Evolutionary conservation across 2,888 invertebrate genomes (phyloP), one percentile per base, ranked within the genome.

Genomic region (Meganola albula): DNA sequence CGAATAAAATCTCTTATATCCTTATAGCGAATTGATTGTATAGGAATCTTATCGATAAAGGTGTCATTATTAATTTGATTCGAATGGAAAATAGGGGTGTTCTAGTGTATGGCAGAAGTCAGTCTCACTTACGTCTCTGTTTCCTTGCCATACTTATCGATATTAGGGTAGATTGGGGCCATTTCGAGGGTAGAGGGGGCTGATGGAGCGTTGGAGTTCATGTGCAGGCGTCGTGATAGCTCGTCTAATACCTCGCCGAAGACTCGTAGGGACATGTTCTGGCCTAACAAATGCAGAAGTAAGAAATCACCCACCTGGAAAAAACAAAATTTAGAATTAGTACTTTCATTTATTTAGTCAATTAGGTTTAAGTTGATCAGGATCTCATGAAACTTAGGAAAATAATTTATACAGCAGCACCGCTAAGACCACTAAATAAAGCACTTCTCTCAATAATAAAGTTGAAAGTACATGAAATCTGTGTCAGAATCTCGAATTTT

Each of bases 131-230:
- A 94, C 80, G 94, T 92, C 79, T 94, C 94, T 35, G 93, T 93
- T 80, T 94, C 94, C 76, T 93, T 94, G 58, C 91, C 90, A 73
- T 88, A 93, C 66, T 91, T 92, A 51, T 92, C 91, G 40, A 92
- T 91, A 66, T 91, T 91, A 12, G 94, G 93, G 73, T 95, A 95
- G 40, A 94, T 93, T 3, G 93, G 93, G 34, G 92, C 91, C 92
- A 95, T 93, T 80, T 95, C 95, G 48, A 95, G 79, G 10, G 95
- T 95, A 31, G 94, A 94, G 0, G 95, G 95, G 2, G 95, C 95
- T 1, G 95, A 94, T 0, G 95, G 95, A 39, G 93, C 91, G 65
- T 93, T 92, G 54, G 92, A 92, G 28, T 91, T 91, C 45, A 91
- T 85, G 54, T 90, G 91, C 31, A 93, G 74, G 43, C 90, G 88